Conservation (phyloP, 2,113 vertebrate genomes). For the Charina bottae region DNA sequence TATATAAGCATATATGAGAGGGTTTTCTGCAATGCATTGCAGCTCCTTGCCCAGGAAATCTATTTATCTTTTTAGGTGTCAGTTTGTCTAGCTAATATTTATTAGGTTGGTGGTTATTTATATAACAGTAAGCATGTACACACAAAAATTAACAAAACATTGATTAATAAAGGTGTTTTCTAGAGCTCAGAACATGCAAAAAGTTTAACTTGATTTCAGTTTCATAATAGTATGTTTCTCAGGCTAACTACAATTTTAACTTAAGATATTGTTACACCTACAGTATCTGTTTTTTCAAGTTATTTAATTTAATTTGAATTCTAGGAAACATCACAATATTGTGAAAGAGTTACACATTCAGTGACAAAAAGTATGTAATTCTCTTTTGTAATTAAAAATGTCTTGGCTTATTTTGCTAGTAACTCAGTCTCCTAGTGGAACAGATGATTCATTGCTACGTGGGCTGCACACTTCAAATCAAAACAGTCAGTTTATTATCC, state of each 20-base stretch:
- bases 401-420: slow-evolving; percentile 72
- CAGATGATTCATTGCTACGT: slow-evolving; percentile 91
- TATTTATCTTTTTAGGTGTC: background rate
- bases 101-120: background rate
- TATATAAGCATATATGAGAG: background rate
- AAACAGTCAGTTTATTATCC: slow-evolving; percentile 79
- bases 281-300: slow-evolving; percentile 9
- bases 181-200: background rate
- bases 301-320: background rate
- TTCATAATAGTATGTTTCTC: background rate
- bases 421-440: slow-evolving; percentile 89
- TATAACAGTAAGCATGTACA: background rate
- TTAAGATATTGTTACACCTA: background rate
- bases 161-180: background rate
- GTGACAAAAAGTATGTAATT: background rate
- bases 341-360: background rate
- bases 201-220: background rate
- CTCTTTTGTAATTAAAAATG: slow-evolving; percentile 4
- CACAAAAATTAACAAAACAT: background rate
- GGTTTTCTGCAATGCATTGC: background rate
- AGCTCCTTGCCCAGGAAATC: background rate
- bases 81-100: background rate
- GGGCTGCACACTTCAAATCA: slow-evolving; percentile 86
- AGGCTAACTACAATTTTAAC: background rate
- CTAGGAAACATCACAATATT: background rate